These are phyloP conservation scores for Montifringilla adamsi DNA, from an alignment of 2,113 vertebrate genomes.

Conservation along the genomic window DNA sequence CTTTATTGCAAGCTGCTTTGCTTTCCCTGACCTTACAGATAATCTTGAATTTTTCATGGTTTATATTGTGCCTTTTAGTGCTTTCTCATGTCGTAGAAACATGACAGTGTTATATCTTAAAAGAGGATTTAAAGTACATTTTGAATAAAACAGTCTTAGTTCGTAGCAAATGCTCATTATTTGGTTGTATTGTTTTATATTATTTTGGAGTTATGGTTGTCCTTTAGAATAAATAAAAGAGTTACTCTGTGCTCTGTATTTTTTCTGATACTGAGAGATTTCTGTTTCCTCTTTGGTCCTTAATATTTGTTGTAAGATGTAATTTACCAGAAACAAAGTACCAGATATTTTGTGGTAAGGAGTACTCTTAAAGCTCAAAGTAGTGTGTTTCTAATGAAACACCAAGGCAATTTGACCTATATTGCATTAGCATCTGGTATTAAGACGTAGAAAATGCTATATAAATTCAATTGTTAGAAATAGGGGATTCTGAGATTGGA, in stretches of 20 bases:
- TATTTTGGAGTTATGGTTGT: background rate
- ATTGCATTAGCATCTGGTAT: background rate
- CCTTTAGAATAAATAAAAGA: background rate
- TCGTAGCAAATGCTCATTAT: background rate
- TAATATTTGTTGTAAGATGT: background rate
- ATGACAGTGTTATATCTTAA: background rate
- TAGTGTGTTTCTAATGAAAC: background rate
- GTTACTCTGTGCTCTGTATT: background rate
- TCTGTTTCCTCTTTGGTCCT: background rate
- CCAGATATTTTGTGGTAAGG: background rate
- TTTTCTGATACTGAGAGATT: background rate
- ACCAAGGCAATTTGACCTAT: background rate
- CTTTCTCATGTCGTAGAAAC: background rate
- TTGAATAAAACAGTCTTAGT: background rate
- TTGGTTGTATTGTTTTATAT: background rate
- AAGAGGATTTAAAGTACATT: background rate
- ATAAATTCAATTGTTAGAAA: background rate
- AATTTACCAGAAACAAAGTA: background rate
- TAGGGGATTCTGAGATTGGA: background rate
- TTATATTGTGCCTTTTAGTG: background rate
- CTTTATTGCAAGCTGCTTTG: background rate
- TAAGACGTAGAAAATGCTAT: background rate
- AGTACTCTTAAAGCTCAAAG: background rate
- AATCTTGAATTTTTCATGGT: background rate
- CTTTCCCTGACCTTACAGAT: background rate